Base-by-base conservation (phyloP, 2,113 vertebrate species). In the Oxyruncus cristatus region DNA sequence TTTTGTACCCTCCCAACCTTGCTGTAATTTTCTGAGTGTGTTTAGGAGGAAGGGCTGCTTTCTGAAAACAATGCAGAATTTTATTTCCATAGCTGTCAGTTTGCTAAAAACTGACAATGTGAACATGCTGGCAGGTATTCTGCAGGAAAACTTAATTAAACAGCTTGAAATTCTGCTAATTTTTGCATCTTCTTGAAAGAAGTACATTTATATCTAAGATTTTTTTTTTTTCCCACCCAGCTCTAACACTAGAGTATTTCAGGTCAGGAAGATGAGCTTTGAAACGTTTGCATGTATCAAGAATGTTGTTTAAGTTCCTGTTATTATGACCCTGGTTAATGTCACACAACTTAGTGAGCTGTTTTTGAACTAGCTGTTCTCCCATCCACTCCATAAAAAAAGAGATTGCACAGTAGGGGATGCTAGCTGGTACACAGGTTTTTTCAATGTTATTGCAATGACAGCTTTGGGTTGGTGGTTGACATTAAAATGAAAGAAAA, bases 81-180 rank as follows among this genome's bases (percentile, higher is more conserved):
- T 47, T 78, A 65, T 97, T 92, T 85, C 62, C 77, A 79, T 83
- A 93, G 65, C 56, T 97, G 77, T 92, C 96, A 85, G n/a, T 70
- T 96, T 72, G 50, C 58, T 88, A 81, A 81, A 85, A 96, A 94
- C 47, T 72, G 77, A 97, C 72, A 89, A 72, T 72, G 14, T 82
- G 50, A 91, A 93, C 47, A 93, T 89, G 50, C 18, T 84, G 81
- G 19, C 76, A 96, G 58, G 71, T 92, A 68, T 86, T 92, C 91
- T 76, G 6, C 72, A 85, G 63, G 88, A 93, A 97, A 97, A 95
- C 70, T 82, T 85, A 88, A 91, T 96, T 89, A 86, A 33, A 41
- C 33, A 56, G 11, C 21, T 71, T 72, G 41, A 85, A 76, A 1
- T 68, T 75, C 28, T 41, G 16, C 24, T 47, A 22, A 28, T 59